Base-by-base conservation (phyloP, 37 sponge, comb jelly and placozoan species). In the Crambe crambe region DNA sequence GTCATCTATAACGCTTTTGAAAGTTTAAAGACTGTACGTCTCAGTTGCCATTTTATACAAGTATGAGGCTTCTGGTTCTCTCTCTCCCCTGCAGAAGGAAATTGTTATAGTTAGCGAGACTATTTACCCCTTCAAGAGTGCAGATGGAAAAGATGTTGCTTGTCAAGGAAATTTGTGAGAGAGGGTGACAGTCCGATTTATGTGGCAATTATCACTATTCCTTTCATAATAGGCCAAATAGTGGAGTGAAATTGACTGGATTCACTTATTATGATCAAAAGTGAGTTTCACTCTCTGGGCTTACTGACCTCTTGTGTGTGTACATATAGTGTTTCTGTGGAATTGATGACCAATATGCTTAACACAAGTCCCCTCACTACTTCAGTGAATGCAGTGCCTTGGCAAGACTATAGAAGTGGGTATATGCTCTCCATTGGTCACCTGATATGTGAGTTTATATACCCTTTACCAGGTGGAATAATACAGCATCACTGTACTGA, bases 351-450 rank as follows among this genome's bases (percentile, higher is more conserved):
- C 9, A 23, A 43, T 1, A 35, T 84, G 34, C 22, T 56, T 2
- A 23, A 12, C 0, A 22, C 31, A 3, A 51, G 80, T 38, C 96
- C 96, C 0, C 41, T 91, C 8, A 80, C 94, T 32, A 79, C 81
- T n/a, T 82, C 90, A 3, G 90, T 88, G 32, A 88, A 95, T 73
- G 96, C 96, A 31, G 37, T 68, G 17, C 37, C 76, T 59, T 95
- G 96, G 96, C 92, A 92, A 68, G 96, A 95, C 39, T 95, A 95
- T 59, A 58, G 72, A 37, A 87, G 95, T 93, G 43, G 58, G 78
- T 66, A 6, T 47, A 9, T 20, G 58, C 43, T 12, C 51, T 47
- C 51, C 12, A 6, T 12, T 12, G 4, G 3, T 73, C 21, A 8
- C 56, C 39, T 73, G 17, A 3, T 42, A 3, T 51, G 26, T 23